phyloP scores from a whole-genome alignment of 2,797 vertebrate genomes.

The Enteromius treurensis region DNA sequence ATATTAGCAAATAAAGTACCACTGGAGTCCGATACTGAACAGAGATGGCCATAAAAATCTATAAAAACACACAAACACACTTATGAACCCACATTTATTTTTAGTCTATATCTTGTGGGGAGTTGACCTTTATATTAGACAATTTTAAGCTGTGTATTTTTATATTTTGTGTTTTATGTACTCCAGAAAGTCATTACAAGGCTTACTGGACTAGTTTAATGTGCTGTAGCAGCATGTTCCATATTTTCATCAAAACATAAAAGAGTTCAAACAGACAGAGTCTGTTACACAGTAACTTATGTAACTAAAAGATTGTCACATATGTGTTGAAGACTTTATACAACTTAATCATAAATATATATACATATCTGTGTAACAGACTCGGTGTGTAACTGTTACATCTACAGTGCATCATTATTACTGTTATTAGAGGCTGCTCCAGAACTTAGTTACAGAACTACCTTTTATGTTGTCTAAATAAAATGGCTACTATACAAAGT shows the following conservation, averaged over 20 bases:
- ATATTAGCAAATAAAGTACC: constrained; percentile 3
- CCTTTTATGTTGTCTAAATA: too few species aligned
- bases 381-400: too few species aligned
- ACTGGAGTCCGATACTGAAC: background rate
- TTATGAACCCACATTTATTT: constrained; percentile 16
- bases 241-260: background rate
- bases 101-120: background rate
- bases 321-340: too few species aligned
- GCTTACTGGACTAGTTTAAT: background rate
- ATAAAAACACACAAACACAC: background rate
- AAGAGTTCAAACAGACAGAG: background rate
- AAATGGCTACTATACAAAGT: too few species aligned
- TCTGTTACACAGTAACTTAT: too few species aligned
- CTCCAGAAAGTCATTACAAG: background rate
- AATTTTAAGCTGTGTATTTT: background rate
- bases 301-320: too few species aligned
- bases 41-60: background rate
- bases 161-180: background rate
- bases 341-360: too few species aligned
- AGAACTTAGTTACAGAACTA: too few species aligned
- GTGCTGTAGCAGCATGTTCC: background rate
- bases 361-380: too few species aligned
- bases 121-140: background rate
- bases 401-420: too few species aligned
- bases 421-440: too few species aligned